Evolutionary conservation across 2,888 invertebrate genomes (phyloP).

Genomic region (Stenotaenia linearis): DNA sequence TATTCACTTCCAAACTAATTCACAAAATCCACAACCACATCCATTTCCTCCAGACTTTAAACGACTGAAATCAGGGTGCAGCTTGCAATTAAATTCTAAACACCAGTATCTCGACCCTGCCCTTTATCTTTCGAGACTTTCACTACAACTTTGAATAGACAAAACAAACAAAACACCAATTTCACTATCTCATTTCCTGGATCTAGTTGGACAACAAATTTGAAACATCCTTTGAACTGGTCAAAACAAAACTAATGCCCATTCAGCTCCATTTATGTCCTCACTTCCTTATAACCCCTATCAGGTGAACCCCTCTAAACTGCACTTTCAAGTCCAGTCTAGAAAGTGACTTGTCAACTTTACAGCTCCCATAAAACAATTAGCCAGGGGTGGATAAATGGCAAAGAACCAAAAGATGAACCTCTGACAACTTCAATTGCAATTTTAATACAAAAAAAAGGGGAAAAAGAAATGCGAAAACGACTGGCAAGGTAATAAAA

Average conservation of each 20-base stretch:
- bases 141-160: no score
- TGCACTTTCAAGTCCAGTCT: background rate
- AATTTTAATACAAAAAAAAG: background rate
- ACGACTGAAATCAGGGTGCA: no score
- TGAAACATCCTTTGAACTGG: background rate
- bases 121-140: no score
- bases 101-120: no score
- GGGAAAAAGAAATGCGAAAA: no score
- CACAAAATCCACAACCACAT: no score
- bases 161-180: background rate
- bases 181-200: background rate
- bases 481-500: background rate
- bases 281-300: constrained; percentile 16
- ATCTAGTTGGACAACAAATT: background rate
- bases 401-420: background rate
- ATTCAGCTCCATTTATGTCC: background rate
- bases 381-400: background rate
- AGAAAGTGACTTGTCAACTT: constrained; percentile 12
- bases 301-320: background rate
- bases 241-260: background rate
- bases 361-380: background rate
- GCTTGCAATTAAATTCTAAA: no score
- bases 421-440: background rate
- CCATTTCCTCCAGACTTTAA: no score
- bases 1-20: no score